Base-by-base conservation (phyloP, 1,140 invertebrate species). In the Acyrthosiphon pisum region DNA sequence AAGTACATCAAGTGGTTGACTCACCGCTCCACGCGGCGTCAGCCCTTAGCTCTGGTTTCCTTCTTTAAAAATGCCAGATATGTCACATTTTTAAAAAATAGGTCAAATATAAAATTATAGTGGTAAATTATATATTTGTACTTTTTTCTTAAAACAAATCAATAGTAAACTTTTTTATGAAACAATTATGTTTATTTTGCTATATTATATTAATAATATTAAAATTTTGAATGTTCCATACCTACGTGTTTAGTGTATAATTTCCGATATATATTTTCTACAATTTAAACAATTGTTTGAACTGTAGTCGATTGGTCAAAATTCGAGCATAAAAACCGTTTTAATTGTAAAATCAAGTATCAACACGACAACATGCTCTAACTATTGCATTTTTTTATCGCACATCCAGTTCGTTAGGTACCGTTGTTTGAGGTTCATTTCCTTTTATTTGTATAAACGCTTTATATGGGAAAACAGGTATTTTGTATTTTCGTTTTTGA, bases 141-240 rank as follows among this genome's bases (percentile, higher is more conserved):
- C 30, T n/a, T n/a, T 76, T n/a, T 76, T 76, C 11, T 76, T 6
- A 76, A n/a, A 76, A 35, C 20, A n/a, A 76, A 76, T 76, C 60
- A 76, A 76, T 76, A 76, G 30, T 18, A n/a, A 76, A n/a, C 30
- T n/a, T 76, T 60, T 0, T 6, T 18, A 14, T 30, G 11, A 68
- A n/a, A n/a, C 9, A n/a, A n/a, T 0, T 30, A 4, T 1, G 30
- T 6, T 18, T 68, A n/a, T 68, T n/a, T n/a, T n/a, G 0, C 1
- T 68, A 18, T 14, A 68, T n/a, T 18, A n/a, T 68, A 6, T n/a
- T 68, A 68, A n/a, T 68, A 60, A 60, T 68, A 68, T n/a, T 68
- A 68, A 18, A 68, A n/a, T 68, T 68, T 68, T n/a, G 6, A 68
- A n/a, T 68, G 14, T n/a, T 18, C 6, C 14, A n/a, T 68, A n/a